Conservation (phyloP, 2,888 invertebrate species). For the Acronicta leporina region DNA sequence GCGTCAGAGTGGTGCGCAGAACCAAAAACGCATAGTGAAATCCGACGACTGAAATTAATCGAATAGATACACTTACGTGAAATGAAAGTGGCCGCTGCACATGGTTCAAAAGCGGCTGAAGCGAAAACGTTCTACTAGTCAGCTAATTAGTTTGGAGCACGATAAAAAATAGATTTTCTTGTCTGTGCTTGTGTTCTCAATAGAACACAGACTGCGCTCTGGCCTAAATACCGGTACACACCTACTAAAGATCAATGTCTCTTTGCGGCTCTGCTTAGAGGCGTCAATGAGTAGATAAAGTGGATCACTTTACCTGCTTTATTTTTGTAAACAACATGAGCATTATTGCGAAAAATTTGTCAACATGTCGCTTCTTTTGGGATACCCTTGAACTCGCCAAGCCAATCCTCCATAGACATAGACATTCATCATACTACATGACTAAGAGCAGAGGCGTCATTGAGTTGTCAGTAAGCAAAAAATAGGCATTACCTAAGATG, state of each 20-base stretch:
- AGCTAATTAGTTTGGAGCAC: slow-evolving; percentile 69
- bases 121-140: slow-evolving; percentile 62
- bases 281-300: slow-evolving; percentile 29
- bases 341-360: slow-evolving; percentile 23
- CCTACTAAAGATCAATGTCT: slow-evolving; percentile 60
- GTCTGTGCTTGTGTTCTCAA: slow-evolving; percentile 67
- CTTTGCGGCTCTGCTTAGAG: slow-evolving; percentile 24
- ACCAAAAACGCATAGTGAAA: slow-evolving; percentile 50
- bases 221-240: slow-evolving; percentile 79
- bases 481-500: slow-evolving; percentile 47
- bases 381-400: slow-evolving; percentile 34
- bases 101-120: slow-evolving; percentile 57
- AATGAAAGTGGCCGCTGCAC: slow-evolving; percentile 72
- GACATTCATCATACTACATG: slow-evolving; percentile 23
- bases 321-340: slow-evolving; percentile 46
- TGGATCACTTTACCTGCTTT: slow-evolving; percentile 34
- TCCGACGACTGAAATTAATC: slow-evolving; percentile 51
- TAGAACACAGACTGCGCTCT: slow-evolving; percentile 63
- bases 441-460: slow-evolving; percentile 50
- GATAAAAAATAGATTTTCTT: slow-evolving; percentile 81
- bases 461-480: slow-evolving; percentile 41
- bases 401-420: slow-evolving; percentile 25
- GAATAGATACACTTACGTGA: slow-evolving; percentile 59
- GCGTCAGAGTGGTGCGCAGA: slow-evolving; percentile 40
- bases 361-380: slow-evolving; percentile 22